phyloP scores from a whole-genome alignment of 2,113 vertebrate genomes.

The Lota lota region DNA sequence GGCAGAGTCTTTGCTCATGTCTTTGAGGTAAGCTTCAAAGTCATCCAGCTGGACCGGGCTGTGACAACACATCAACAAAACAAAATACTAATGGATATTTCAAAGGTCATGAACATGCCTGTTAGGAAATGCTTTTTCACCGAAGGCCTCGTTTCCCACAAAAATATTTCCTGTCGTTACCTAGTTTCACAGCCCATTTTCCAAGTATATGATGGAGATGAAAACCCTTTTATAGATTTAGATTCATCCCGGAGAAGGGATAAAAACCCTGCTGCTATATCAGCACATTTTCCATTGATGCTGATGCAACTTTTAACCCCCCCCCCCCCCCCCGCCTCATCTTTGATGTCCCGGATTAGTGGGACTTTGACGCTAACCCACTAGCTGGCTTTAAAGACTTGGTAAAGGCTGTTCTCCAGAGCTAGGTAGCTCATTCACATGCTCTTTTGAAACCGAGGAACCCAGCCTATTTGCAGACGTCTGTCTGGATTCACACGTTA shows the following conservation, averaged over 20 bases:
- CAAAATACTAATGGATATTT: no score
- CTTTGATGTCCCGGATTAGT: slow-evolving; percentile 24
- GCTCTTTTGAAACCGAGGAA: neutral
- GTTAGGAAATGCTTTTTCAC: no score
- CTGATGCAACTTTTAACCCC: neutral
- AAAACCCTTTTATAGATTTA: neutral
- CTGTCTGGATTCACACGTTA: neutral
- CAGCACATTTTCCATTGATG: slow-evolving; percentile 12
- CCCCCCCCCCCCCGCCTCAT: neutral
- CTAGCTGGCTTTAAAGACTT: neutral
- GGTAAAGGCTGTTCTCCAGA: slow-evolving; percentile 26
- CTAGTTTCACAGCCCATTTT: no score
- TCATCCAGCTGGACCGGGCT: slow-evolving; percentile 92
- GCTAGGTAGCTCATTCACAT: slow-evolving; percentile 1
- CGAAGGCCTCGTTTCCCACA: no score
- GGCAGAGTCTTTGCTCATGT: slow-evolving; percentile 97
- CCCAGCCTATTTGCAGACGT: neutral
- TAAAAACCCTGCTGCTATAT: neutral
- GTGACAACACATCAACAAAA: slow-evolving; percentile 22
- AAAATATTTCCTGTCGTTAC: no score
- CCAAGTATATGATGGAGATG: no score
- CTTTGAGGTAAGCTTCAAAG: slow-evolving; percentile 91
- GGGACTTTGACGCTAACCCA: neutral
- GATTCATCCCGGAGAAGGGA: slow-evolving; percentile 5
- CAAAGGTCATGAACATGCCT: no score